Conservation (phyloP, 1,140 invertebrate species). For the Vanessa atalanta region DNA sequence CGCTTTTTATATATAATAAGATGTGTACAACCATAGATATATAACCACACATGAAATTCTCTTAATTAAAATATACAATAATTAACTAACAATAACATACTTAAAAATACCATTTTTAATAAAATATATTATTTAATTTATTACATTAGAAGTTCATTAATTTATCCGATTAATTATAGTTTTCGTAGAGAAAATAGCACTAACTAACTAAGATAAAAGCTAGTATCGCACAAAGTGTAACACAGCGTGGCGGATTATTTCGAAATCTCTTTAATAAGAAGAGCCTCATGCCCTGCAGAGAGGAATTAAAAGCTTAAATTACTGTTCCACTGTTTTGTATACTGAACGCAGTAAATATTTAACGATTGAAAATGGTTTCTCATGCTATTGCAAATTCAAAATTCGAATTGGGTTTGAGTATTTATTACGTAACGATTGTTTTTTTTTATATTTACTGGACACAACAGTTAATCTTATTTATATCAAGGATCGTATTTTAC, state of each 20-base stretch:
- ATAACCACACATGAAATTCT: no score
- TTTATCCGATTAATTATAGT: neutral
- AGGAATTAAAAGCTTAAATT: conserved; percentile 37
- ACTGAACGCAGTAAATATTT: conserved; percentile 20
- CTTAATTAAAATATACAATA: no score
- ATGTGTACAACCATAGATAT: no score
- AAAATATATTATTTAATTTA: no score
- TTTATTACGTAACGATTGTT: no score
- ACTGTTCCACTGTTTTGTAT: conserved; percentile 24
- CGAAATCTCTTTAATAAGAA: conserved; percentile 35
- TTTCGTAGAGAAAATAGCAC: neutral
- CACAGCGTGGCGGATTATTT: conserved; percentile 30
- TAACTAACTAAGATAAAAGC: conserved; percentile 8
- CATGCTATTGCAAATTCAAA: neutral
- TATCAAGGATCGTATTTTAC: no score
- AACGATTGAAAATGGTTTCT: neutral
- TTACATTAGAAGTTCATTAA: neutral
- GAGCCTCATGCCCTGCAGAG: conserved; percentile 29
- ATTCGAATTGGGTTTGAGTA: no score
- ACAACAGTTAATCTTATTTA: no score
- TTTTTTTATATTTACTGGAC: no score
- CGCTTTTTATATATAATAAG: no score
- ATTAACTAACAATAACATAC: no score
- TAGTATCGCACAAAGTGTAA: conserved; percentile 13
- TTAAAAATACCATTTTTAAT: no score